Conservation (phyloP, 2,113 vertebrate species). For the Setophaga kirtlandii region DNA sequence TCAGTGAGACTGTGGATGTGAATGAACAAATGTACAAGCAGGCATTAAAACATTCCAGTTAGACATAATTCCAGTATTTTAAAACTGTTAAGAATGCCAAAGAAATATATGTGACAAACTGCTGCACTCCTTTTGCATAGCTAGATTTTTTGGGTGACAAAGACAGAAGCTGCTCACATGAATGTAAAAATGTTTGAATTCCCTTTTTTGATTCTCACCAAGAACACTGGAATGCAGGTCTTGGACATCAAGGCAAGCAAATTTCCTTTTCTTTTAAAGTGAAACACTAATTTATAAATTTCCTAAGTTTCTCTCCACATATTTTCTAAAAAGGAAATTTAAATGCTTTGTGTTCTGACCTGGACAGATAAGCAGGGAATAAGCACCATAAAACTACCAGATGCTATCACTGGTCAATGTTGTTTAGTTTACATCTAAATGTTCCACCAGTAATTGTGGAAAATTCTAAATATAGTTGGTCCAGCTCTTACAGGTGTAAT, state of each 20-base stretch:
- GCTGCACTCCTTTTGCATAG: slow-evolving; percentile 13
- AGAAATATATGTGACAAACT: not conserved
- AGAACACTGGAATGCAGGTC: not conserved
- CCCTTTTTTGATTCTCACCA: not conserved
- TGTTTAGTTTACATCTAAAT: not conserved
- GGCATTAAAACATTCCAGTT: not conserved
- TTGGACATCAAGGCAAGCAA: not conserved
- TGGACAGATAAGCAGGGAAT: not conserved
- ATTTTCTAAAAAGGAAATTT: not conserved
- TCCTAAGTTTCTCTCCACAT: not conserved
- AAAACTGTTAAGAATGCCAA: not conserved
- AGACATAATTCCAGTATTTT: not conserved
- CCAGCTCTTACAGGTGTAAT: not conserved
- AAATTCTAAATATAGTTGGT: not conserved
- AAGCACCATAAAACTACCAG: not conserved
- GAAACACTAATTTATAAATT: not conserved
- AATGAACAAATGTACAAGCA: not conserved
- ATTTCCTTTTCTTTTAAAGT: not conserved
- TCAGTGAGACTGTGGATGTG: not conserved
- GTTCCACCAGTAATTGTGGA: not conserved
- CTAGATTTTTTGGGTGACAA: not conserved
- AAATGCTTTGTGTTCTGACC: not conserved
- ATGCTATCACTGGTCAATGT: not conserved
- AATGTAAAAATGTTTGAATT: not conserved
- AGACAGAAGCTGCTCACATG: not conserved